These are phyloP conservation scores for Formicarius rufipectus DNA, from an alignment of 2,113 vertebrate species.

Conservation along the genomic window DNA sequence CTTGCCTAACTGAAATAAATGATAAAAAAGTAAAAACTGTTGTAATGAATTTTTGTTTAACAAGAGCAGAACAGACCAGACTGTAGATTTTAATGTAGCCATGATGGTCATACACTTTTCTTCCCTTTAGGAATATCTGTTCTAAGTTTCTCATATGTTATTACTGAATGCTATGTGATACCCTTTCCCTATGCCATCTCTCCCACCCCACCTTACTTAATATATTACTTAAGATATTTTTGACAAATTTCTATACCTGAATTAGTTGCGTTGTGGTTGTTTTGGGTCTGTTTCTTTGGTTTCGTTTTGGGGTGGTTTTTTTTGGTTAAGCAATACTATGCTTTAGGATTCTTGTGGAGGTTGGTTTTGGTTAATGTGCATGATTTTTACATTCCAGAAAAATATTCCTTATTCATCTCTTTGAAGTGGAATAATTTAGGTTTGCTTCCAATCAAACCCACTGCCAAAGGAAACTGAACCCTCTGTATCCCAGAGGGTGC, in stretches of 20 bases:
- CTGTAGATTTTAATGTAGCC: background rate
- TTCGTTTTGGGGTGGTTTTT: background rate
- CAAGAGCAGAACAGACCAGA: background rate
- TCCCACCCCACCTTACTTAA: background rate
- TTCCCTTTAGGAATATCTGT: background rate
- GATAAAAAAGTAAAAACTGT: background rate
- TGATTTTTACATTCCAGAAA: background rate
- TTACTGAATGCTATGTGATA: background rate
- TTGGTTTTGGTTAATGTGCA: background rate
- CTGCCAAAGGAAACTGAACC: constrained; percentile 5
- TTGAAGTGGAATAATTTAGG: background rate
- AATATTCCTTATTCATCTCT: background rate
- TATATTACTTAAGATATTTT: background rate
- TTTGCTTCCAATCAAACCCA: background rate
- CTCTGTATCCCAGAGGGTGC: background rate
- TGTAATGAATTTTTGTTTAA: background rate
- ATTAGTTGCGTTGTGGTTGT: background rate
- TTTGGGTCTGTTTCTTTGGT: background rate
- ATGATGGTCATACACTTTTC: background rate
- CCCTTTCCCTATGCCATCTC: background rate
- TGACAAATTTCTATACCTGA: background rate
- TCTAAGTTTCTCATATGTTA: background rate
- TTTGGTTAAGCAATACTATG: background rate
- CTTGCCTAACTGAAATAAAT: background rate
- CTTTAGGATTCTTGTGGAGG: background rate